Percentiles rank a stretch among this genome's conserved stretches.
These are phyloP conservation scores for Sphinx pinastri DNA, from an alignment of 2,888 invertebrate genomes.

Conservation along the genomic window DNA sequence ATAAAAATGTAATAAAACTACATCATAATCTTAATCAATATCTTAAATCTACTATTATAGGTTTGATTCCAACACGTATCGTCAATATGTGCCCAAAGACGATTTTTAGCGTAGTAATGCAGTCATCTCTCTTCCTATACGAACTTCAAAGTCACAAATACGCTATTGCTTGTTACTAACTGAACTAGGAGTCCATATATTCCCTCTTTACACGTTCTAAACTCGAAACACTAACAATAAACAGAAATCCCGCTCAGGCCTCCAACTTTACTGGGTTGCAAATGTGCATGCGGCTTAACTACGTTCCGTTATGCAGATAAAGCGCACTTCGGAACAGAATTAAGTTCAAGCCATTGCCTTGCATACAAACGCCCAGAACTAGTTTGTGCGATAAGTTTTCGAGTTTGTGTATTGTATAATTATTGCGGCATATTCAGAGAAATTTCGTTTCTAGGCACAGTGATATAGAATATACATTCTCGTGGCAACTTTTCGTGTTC, in stretches of 20 bases:
- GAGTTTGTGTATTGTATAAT: not conserved
- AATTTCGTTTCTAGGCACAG: too few species aligned
- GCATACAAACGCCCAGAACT: slow-evolving; percentile 8
- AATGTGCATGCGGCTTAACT: slow-evolving; percentile 49
- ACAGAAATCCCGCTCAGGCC: slow-evolving; percentile 9
- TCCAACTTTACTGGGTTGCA: slow-evolving; percentile 34
- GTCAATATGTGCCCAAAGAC: too few species aligned
- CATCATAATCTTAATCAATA: too few species aligned
- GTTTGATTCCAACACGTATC: too few species aligned
- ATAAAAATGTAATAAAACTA: too few species aligned
- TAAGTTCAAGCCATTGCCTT: slow-evolving; percentile 43
- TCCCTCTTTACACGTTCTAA: not conserved
- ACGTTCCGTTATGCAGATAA: slow-evolving; percentile 55
- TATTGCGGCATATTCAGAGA: not conserved
- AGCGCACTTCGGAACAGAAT: slow-evolving; percentile 58
- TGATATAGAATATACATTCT: too few species aligned
- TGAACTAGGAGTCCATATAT: not conserved
- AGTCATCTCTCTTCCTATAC: too few species aligned
- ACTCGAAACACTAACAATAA: not conserved
- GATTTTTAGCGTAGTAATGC: too few species aligned
- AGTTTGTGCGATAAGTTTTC: slow-evolving; percentile 8
- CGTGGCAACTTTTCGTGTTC: too few species aligned
- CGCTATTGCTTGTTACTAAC: not conserved
- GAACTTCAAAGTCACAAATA: too few species aligned
- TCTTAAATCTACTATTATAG: too few species aligned